These are phyloP conservation scores for Bombus waltoni DNA, from an alignment of 1,140 invertebrate species.

Conservation along the genomic window DNA sequence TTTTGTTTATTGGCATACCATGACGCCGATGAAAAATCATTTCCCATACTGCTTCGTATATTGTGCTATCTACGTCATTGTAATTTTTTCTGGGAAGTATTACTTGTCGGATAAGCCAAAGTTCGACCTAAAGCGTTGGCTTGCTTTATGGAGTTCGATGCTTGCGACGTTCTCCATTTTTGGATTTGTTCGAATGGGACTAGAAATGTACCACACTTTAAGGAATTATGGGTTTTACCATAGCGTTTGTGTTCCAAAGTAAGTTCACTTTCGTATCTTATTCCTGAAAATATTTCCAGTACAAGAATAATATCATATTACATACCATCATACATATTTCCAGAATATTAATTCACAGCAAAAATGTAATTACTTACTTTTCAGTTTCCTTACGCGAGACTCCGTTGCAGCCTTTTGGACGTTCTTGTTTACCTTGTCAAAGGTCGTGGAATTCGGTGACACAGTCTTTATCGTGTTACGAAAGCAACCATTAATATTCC, in stretches of 20 bases:
- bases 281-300: neutral
- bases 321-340: too few relatives aligned
- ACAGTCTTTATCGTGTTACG: slow-evolving; percentile 98
- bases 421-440: slow-evolving; percentile 96
- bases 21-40: slow-evolving; percentile 95
- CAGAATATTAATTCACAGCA: neutral
- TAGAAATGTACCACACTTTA: slow-evolving; percentile 93
- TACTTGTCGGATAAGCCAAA: slow-evolving; percentile 95
- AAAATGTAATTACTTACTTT: slow-evolving; percentile 54
- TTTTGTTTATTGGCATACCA: slow-evolving; percentile 84
- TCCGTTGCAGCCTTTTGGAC: slow-evolving; percentile 97
- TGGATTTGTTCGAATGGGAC: slow-evolving; percentile 92
- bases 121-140: slow-evolving; percentile 92
- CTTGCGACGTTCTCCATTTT: slow-evolving; percentile 97
- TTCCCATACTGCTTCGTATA: slow-evolving; percentile 97
- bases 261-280: slow-evolving; percentile 54
- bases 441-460: slow-evolving; percentile 97
- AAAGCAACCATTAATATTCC: slow-evolving; percentile 98
- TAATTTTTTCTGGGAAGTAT: slow-evolving; percentile 96
- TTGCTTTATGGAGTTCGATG: slow-evolving; percentile 95
- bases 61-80: slow-evolving; percentile 94
- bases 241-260: slow-evolving; percentile 96
- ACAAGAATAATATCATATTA: too few relatives aligned
- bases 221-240: slow-evolving; percentile 95
- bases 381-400: slow-evolving; percentile 93